Percentiles rank a stretch among this genome's conserved stretches.
phyloP scores from a whole-genome alignment of 2,888 invertebrate species.

The Cantharis rustica region DNA sequence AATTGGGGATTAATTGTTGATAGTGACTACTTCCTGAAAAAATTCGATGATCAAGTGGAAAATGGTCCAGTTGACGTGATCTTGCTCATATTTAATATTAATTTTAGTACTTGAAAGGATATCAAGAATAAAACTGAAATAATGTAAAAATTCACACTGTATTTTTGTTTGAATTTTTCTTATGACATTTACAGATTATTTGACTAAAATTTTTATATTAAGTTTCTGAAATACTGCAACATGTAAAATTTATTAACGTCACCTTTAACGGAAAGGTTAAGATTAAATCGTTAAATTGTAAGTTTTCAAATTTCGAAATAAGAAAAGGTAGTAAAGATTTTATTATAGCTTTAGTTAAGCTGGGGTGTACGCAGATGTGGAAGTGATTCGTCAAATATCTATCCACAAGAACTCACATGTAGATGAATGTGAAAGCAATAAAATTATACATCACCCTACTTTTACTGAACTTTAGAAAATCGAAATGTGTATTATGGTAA shows the following conservation, averaged over 20 bases:
- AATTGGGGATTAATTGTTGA: no score
- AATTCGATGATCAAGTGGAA: no score
- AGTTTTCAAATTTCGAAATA: neutral
- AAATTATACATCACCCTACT: conserved; percentile 26
- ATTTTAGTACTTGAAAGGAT: no score
- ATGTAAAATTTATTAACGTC: neutral
- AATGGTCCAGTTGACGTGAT: no score
- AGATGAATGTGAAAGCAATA: conserved; percentile 22
- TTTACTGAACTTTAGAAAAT: conserved; percentile 12
- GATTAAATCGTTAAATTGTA: neutral
- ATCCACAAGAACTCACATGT: conserved; percentile 10
- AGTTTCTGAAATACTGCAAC: neutral
- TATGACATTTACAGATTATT: neutral
- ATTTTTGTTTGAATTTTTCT: neutral
- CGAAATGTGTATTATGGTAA: conserved; percentile 7
- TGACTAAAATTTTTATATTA: neutral
- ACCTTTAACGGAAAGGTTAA: neutral
- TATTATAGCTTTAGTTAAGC: conserved; percentile 5
- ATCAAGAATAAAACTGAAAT: no score
- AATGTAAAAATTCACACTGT: no score
- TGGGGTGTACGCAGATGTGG: conserved; percentile 15
- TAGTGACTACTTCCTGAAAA: no score
- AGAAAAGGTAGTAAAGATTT: neutral
- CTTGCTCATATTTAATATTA: no score
- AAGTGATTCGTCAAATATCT: conserved; percentile 17